phyloP scores from a whole-genome alignment of 64 coral and sea anemone genomes.

The Pachyseris speciosa region DNA sequence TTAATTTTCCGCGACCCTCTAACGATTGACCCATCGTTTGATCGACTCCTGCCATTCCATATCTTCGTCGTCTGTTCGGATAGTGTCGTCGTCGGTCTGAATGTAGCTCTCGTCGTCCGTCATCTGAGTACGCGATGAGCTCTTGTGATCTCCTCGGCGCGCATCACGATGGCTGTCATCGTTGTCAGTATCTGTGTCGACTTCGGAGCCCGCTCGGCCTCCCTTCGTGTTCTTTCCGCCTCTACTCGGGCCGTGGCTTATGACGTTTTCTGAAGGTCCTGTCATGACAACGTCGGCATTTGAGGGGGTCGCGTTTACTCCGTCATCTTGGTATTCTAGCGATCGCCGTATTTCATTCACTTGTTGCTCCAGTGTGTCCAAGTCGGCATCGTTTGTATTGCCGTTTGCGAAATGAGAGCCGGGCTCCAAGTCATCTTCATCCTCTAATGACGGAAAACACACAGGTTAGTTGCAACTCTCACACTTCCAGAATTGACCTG shows the following conservation, averaged over 20 bases:
- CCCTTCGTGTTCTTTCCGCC: constrained; percentile 36
- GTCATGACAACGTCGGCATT: constrained; percentile 70
- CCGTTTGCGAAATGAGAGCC: neutral
- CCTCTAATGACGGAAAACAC: constrained; percentile 15
- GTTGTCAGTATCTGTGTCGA: constrained; percentile 68
- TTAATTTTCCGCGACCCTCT: constrained; percentile 42
- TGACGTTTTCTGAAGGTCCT: constrained; percentile 31
- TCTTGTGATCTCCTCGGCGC: constrained; percentile 46
- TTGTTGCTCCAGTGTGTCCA: constrained; percentile 76
- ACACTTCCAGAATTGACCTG: too few relatives aligned
- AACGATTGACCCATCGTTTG: constrained; percentile 96
- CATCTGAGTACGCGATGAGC: constrained; percentile 65
- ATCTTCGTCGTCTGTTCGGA: constrained; percentile 95
- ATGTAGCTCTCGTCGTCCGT: constrained; percentile 97
- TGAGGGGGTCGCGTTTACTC: constrained; percentile 38
- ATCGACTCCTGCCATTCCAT: constrained; percentile 94
- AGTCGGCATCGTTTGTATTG: constrained; percentile 56
- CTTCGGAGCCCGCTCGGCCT: constrained; percentile 41
- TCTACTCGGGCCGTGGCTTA: constrained; percentile 44
- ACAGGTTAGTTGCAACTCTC: neutral
- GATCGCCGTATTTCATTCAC: constrained; percentile 93
- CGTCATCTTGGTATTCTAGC: constrained; percentile 63
- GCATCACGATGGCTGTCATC: constrained; percentile 56
- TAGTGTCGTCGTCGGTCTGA: constrained; percentile 89
- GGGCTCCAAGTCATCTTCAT: constrained; percentile 61